Percentiles rank a stretch among this genome's conserved stretches.
These are phyloP conservation scores for Hydropsyche betteni DNA, from an alignment of 2,888 invertebrate genomes.

Conservation along the genomic window DNA sequence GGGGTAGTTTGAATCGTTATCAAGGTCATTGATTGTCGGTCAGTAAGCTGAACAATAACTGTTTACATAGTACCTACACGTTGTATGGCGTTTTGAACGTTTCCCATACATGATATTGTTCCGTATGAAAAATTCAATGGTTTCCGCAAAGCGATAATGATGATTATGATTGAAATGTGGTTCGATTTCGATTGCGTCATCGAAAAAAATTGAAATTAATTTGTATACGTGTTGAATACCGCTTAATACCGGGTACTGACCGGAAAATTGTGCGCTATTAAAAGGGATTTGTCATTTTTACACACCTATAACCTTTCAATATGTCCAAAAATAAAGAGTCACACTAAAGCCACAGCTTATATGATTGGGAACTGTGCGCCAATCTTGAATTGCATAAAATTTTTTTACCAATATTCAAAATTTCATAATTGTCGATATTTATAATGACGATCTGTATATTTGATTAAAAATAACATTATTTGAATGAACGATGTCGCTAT, in stretches of 20 bases:
- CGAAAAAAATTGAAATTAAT: slow-evolving; percentile 22
- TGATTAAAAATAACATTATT: too few relatives aligned
- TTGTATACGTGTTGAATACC: slow-evolving; percentile 29
- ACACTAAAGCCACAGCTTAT: slow-evolving; percentile 28
- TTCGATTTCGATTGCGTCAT: neutral
- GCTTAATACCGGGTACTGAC: slow-evolving; percentile 20
- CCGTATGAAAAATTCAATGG: too few relatives aligned
- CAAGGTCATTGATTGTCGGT: slow-evolving; percentile 44
- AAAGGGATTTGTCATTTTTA: slow-evolving; percentile 36
- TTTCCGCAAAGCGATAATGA: too few relatives aligned
- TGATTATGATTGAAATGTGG: too few relatives aligned
- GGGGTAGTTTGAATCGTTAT: slow-evolving; percentile 28
- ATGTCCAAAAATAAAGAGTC: slow-evolving; percentile 31
- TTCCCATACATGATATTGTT: too few relatives aligned
- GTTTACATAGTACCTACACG: neutral
- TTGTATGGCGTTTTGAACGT: too few relatives aligned
- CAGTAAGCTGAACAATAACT: slow-evolving; percentile 42
- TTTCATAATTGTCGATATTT: too few relatives aligned
- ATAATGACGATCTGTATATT: too few relatives aligned
- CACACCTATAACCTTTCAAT: slow-evolving; percentile 38
- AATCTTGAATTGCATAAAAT: neutral
- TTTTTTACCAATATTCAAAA: too few relatives aligned
- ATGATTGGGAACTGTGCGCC: slow-evolving; percentile 8
- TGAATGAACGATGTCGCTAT: too few relatives aligned
- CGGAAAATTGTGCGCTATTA: slow-evolving; percentile 28